phyloP scores from a whole-genome alignment of 2,888 invertebrate species.

The Lordiphosa andalusiaca region DNA sequence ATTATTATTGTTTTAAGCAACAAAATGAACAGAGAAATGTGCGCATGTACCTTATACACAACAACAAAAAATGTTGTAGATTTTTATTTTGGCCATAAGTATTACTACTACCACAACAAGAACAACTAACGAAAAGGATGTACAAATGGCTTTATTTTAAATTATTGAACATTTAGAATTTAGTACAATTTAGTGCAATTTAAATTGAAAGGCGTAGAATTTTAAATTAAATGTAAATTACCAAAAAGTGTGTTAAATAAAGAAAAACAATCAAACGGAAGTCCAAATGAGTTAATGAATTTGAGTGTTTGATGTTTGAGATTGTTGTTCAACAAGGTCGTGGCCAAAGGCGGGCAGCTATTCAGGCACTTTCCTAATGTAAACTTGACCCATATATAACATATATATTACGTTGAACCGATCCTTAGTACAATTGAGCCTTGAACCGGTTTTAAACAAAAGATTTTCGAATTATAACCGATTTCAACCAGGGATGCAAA shows the following conservation, averaged over 20 bases:
- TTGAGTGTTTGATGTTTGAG: too few relatives aligned
- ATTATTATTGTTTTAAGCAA: slow-evolving; percentile 6
- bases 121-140: slow-evolving; percentile 3
- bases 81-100: slow-evolving; percentile 40
- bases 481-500: too few relatives aligned
- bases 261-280: neutral
- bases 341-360: too few relatives aligned
- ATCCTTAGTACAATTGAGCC: too few relatives aligned
- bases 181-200: slow-evolving; percentile 35
- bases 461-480: too few relatives aligned
- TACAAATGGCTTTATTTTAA: slow-evolving; percentile 32
- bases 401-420: too few relatives aligned
- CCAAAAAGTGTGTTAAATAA: slow-evolving; percentile 29
- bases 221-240: slow-evolving; percentile 32
- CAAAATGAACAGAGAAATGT: slow-evolving; percentile 44
- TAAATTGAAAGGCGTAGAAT: slow-evolving; percentile 41
- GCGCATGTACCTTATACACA: slow-evolving; percentile 58
- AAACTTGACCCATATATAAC: too few relatives aligned
- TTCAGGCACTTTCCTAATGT: too few relatives aligned
- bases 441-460: too few relatives aligned
- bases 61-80: slow-evolving; percentile 4
- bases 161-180: slow-evolving; percentile 28
- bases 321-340: too few relatives aligned
- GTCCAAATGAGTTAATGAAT: too few relatives aligned
- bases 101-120: slow-evolving; percentile 46